Evolutionary conservation across 2,113 vertebrate species (phyloP).

Genomic region (Oceanites oceanicus): DNA sequence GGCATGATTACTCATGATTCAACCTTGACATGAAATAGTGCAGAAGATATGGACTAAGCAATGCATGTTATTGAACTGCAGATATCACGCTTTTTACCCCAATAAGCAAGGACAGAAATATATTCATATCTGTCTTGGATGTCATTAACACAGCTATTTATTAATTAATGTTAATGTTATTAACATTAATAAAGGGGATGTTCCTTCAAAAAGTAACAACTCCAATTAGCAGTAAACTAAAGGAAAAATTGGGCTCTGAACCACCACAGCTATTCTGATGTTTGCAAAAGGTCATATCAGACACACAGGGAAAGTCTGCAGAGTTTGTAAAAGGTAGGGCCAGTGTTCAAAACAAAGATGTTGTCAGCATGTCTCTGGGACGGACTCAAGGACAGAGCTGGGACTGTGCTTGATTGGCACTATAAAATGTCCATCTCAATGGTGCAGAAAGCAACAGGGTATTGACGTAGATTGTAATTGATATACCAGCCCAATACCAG

Average conservation of each 20-base stretch:
- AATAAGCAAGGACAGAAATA: background rate
- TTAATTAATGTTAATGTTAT: too few species aligned
- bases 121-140: background rate
- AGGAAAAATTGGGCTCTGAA: background rate
- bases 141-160: background rate
- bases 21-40: background rate
- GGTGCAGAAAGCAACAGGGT: background rate
- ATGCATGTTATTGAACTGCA: background rate
- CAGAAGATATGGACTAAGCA: background rate
- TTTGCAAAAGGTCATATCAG: background rate
- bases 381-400: background rate
- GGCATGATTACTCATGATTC: background rate
- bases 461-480: background rate
- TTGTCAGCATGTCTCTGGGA: background rate
- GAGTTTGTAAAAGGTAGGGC: background rate
- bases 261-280: accelerated
- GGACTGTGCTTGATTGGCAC: background rate
- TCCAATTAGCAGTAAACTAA: background rate
- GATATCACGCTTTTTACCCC: accelerated
- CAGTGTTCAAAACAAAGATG: background rate
- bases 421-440: background rate
- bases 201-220: background rate
- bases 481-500: background rate
- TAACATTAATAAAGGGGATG: too few species aligned
- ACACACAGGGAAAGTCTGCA: background rate